phyloP scores from a whole-genome alignment of 2,888 invertebrate species.

The Ligdia adustata region DNA sequence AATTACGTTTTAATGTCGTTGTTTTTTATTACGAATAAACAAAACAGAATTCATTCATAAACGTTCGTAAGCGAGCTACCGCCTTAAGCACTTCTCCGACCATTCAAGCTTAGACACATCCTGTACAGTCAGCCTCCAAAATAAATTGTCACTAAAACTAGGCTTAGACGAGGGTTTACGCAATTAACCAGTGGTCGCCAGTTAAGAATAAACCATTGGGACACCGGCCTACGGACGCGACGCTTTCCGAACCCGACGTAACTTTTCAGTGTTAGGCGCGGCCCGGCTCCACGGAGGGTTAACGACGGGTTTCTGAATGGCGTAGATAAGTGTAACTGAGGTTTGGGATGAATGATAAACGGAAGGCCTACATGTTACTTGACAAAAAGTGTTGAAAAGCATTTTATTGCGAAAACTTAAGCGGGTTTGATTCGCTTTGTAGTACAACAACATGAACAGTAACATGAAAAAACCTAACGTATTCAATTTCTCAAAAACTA shows the following conservation, averaged over 20 bases:
- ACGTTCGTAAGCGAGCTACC: too few species aligned
- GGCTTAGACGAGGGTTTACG: constrained; percentile 77
- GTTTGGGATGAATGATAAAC: constrained; percentile 16
- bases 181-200: constrained; percentile 66
- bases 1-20: too few species aligned
- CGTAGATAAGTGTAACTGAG: constrained; percentile 24
- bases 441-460: too few species aligned
- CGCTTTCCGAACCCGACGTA: constrained; percentile 43
- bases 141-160: constrained; percentile 78
- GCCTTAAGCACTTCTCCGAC: constrained; percentile 17
- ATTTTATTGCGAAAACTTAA: too few species aligned
- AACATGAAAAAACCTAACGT: too few species aligned
- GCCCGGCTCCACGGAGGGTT: constrained; percentile 30
- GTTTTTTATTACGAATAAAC: too few species aligned
- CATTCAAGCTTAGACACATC: constrained; percentile 45
- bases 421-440: too few species aligned
- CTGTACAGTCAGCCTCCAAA: constrained; percentile 58
- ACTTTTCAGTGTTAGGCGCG: constrained; percentile 47
- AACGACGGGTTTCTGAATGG: constrained; percentile 19
- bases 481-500: too few species aligned
- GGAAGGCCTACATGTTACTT: too few species aligned
- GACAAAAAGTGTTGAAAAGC: too few species aligned
- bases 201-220: constrained; percentile 79
- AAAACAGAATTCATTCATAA: too few species aligned
- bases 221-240: constrained; percentile 53